Conservation (phyloP, 2,888 invertebrate species). For the Sphaerophoria taeniata region DNA sequence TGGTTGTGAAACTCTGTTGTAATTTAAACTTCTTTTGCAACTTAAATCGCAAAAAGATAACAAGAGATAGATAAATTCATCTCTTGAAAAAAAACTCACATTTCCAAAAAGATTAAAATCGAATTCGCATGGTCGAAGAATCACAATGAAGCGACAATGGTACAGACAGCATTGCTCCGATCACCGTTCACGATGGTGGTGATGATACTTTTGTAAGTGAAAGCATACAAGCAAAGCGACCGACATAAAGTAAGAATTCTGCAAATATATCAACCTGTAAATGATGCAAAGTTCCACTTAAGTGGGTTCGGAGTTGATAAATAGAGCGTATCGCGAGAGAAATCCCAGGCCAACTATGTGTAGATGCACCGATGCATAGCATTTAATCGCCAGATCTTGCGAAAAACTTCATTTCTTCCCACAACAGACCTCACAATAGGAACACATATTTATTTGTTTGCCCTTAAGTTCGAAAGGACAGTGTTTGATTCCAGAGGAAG, state of each 20-base stretch:
- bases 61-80: too few relatives aligned
- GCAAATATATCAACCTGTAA: slow-evolving; percentile 49
- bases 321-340: slow-evolving; percentile 67
- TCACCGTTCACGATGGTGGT: neutral
- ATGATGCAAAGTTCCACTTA: slow-evolving; percentile 66
- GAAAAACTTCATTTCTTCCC: slow-evolving; percentile 54
- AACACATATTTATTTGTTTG: neutral
- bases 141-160: slow-evolving; percentile 28
- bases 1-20: too few relatives aligned
- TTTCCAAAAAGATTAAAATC: slow-evolving; percentile 43
- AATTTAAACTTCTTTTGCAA: too few relatives aligned
- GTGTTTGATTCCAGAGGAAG: slow-evolving; percentile 12
- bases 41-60: too few relatives aligned
- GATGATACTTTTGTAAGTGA: neutral
- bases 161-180: neutral
- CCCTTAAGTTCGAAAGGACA: too few relatives aligned
- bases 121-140: slow-evolving; percentile 48
- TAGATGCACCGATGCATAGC: slow-evolving; percentile 60
- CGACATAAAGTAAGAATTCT: neutral
- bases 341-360: neutral
- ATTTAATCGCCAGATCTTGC: slow-evolving; percentile 39
- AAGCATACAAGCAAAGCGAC: slow-evolving; percentile 25
- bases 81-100: neutral
- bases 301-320: slow-evolving; percentile 55
- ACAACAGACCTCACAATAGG: slow-evolving; percentile 43